phyloP scores from a whole-genome alignment of 2,888 invertebrate species.

The Nymphalis urticae region DNA sequence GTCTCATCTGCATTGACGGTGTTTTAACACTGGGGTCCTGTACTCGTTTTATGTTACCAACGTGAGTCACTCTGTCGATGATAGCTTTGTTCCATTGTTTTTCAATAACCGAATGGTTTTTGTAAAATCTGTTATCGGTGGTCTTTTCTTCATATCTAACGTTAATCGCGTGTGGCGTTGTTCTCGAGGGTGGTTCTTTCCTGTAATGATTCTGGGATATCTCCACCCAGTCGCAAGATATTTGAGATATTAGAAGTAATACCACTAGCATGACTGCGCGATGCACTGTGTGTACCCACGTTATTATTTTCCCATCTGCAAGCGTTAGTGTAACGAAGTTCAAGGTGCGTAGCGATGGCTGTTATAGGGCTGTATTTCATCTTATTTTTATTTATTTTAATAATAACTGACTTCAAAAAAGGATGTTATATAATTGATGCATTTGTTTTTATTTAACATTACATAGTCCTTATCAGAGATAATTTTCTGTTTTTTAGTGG shows the following conservation, averaged over 20 bases:
- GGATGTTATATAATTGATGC: no score
- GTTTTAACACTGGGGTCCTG: conserved; percentile 36
- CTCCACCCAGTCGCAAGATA: conserved; percentile 67
- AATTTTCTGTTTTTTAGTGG: no score
- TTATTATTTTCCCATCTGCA: conserved; percentile 42
- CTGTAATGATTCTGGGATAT: conserved; percentile 67
- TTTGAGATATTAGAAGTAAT: conserved; percentile 49
- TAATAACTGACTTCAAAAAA: no score
- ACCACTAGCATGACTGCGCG: conserved; percentile 45
- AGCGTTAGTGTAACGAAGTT: conserved; percentile 51
- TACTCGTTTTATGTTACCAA: conserved; percentile 52
- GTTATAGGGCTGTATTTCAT: conserved; percentile 10
- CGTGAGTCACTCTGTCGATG: conserved; percentile 51
- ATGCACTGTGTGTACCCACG: conserved; percentile 35
- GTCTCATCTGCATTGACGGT: conserved; percentile 17
- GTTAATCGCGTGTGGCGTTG: conserved; percentile 1
- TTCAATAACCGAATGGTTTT: conserved; percentile 51
- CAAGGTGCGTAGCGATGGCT: conserved; percentile 16
- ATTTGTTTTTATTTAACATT: no score
- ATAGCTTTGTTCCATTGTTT: conserved; percentile 43
- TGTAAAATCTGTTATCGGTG: conserved; percentile 44
- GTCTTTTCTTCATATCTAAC: conserved; percentile 35
- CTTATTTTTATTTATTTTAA: no score
- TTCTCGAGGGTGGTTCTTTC: conserved; percentile 47
- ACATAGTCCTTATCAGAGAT: no score